Evolutionary conservation across 2,888 invertebrate species (phyloP).

Genomic region (Smittia aterrima): DNA sequence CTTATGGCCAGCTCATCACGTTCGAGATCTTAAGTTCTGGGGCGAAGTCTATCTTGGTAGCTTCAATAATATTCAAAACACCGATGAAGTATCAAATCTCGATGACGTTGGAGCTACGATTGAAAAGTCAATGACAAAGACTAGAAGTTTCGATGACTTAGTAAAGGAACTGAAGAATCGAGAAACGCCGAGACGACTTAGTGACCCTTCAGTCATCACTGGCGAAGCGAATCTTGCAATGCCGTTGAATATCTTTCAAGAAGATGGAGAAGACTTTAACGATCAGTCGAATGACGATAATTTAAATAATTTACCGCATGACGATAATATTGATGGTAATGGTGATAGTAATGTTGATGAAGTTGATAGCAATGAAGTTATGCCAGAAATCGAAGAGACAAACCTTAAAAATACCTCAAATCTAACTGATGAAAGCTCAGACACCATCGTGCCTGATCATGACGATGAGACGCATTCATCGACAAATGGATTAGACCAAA

Average conservation of each 20-base stretch:
- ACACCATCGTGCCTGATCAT: conserved; percentile 54
- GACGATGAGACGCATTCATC: conserved; percentile 43
- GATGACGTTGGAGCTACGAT: neutral
- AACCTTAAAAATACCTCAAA: conserved; percentile 4
- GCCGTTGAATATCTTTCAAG: conserved; percentile 48
- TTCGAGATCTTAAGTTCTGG: conserved; percentile 82
- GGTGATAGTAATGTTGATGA: conserved; percentile 17
- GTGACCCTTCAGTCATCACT: conserved; percentile 78
- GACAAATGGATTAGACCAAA: neutral
- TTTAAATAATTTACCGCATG: conserved; percentile 48
- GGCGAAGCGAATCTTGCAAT: conserved; percentile 56
- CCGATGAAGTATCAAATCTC: conserved; percentile 48
- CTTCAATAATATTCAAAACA: conserved; percentile 54
- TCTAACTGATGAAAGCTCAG: conserved; percentile 56
- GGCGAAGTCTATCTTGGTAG: conserved; percentile 76
- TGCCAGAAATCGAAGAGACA: conserved; percentile 12
- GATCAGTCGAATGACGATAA: conserved; percentile 40
- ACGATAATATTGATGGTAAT: conserved; percentile 42
- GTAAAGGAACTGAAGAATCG: conserved; percentile 51
- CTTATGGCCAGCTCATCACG: conserved; percentile 81
- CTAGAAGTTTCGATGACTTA: conserved; percentile 82
- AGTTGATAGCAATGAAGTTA: conserved; percentile 33
- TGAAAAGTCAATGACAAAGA: conserved; percentile 66
- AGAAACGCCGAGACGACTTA: conserved; percentile 65
- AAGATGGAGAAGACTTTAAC: conserved; percentile 47